Base-by-base conservation (phyloP, 2,797 vertebrate genomes). In the Delichon dasypus region DNA sequence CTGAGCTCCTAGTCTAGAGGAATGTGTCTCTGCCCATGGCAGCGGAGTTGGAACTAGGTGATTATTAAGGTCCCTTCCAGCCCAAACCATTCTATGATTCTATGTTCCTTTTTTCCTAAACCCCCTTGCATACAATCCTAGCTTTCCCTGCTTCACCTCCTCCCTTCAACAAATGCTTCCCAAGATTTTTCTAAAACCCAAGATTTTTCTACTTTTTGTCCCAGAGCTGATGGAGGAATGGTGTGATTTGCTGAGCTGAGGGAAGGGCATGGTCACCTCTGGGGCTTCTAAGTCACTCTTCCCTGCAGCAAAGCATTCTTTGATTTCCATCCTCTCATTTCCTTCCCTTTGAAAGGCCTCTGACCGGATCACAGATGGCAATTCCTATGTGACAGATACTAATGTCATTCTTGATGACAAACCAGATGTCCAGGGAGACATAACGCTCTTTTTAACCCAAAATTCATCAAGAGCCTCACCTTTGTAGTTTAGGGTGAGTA, bases 331-430 rank as follows among this genome's bases (percentile, higher is more conserved):
- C 55, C 72, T 78, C 89, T 55, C 17, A 6, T 53, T 93, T 77
- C 92, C 84, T 80, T 54, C 58, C 84, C 78, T 92, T 90, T 82
- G 78, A 93, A 92, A 95, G 57, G 78, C 81, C 88, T 89, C 81
- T 3, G 20, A 74, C 68, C 7, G 0, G 81, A 85, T 89, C 88
- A 74, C 96, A 96, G 94, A 89, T 85, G 93, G 90, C 90, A 89
- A 90, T 94, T 95, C 92, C 81, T 74, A 12, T 18, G 80, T 87
- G 94, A 90, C 86, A 93, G 88, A 79, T 65, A 87, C 75, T 74
- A 89, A 85, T 55, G 78, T 65, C 93, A 74, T 93, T 94, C 93
- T 11, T 94, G 95, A 89, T 1, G 26, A 85, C 54, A 48, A 68
- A 83, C 84, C 94, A 92, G 84, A 94, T 95, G 92, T 89, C 89